phyloP scores from a whole-genome alignment of 1,140 invertebrate species.

The Trialeurodes vaporariorum region DNA sequence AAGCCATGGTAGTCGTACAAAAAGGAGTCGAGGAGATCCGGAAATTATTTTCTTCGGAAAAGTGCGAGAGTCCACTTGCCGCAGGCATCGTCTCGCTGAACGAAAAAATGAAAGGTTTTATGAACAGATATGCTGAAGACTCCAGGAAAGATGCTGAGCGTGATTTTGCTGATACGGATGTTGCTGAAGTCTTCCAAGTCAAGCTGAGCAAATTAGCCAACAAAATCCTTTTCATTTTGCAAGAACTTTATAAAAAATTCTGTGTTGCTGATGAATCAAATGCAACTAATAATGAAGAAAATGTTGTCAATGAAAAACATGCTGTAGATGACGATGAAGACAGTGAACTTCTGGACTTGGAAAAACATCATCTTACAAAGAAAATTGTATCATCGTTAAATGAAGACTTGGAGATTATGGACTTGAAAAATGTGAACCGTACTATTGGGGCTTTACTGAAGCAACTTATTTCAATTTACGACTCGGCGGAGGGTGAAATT shows the following conservation, averaged over 20 bases:
- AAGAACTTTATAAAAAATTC: slow-evolving; percentile 56
- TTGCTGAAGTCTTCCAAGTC: background rate
- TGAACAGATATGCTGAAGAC: slow-evolving; percentile 1
- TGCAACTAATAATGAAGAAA: slow-evolving; percentile 34
- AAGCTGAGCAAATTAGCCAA: slow-evolving; percentile 17
- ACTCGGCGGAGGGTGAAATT: background rate
- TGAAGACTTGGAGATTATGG: slow-evolving; percentile 42
- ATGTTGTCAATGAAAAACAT: slow-evolving; percentile 34
- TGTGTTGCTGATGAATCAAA: slow-evolving; percentile 17
- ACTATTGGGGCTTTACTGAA: slow-evolving; percentile 19
- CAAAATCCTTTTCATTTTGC: slow-evolving; percentile 47
- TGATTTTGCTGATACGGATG: slow-evolving; percentile 1
- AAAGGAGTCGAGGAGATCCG: background rate
- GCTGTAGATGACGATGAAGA: slow-evolving; percentile 33
- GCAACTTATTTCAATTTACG: slow-evolving; percentile 30
- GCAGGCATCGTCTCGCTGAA: background rate
- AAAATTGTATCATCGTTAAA: slow-evolving; percentile 46
- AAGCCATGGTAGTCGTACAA: background rate
- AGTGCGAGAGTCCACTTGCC: background rate
- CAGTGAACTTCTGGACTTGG: slow-evolving; percentile 34
- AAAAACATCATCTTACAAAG: slow-evolving; percentile 49
- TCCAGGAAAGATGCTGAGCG: background rate
- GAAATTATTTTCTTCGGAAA: background rate
- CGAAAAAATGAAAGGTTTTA: background rate
- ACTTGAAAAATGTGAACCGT: slow-evolving; percentile 34